phyloP scores from a whole-genome alignment of 2,797 vertebrate species.

The Pipistrellus pipistrellus region DNA sequence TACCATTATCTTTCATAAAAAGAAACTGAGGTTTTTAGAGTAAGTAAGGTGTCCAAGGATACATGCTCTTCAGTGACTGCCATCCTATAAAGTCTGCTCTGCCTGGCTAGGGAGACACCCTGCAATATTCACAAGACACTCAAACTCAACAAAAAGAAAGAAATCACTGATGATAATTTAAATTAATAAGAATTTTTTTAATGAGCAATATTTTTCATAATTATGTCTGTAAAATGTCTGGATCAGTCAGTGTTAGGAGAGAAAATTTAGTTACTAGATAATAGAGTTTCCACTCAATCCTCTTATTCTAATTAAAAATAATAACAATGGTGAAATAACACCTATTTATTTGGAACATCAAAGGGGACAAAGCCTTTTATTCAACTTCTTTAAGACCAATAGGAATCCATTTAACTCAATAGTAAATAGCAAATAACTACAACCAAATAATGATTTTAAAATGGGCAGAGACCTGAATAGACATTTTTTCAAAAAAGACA shows the following conservation, averaged over 20 bases:
- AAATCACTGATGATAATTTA: not conserved
- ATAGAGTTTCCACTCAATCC: not conserved
- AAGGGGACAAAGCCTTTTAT: constrained; percentile 1
- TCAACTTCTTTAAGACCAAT: not conserved
- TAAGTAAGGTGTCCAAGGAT: not conserved
- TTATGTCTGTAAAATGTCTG: not conserved
- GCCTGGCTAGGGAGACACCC: not conserved
- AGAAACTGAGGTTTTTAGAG: not conserved
- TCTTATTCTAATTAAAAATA: constrained; percentile 39
- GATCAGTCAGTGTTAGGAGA: not conserved
- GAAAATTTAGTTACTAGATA: constrained; percentile 5
- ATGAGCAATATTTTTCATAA: constrained; percentile 18
- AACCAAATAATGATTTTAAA: not conserved
- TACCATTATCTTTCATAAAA: constrained; percentile 13
- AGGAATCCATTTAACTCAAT: not conserved
- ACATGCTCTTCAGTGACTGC: not conserved
- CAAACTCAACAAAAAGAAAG: not conserved
- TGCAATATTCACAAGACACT: not conserved
- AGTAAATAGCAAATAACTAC: not conserved
- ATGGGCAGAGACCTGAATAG: not conserved
- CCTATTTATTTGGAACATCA: not conserved
- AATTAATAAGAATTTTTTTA: not conserved
- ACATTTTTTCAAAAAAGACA: not conserved
- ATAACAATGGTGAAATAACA: not conserved
- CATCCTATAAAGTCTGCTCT: not conserved